phyloP scores from a whole-genome alignment of 2,888 invertebrate genomes.

The Diachrysia chrysitis region DNA sequence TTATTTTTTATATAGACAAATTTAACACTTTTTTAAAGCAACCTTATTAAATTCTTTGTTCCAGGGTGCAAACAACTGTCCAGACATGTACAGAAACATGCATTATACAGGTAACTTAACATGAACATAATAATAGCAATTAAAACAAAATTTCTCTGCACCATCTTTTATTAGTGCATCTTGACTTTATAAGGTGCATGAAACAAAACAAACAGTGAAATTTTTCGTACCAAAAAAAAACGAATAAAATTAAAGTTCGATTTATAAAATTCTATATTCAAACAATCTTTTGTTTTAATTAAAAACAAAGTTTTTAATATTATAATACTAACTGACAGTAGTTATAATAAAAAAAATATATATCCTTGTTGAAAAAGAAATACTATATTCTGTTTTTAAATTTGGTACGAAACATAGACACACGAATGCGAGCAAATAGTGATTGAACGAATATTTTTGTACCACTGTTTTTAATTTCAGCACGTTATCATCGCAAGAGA shows the following conservation, averaged over 20 bases:
- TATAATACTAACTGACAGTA: background rate
- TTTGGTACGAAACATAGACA: slow-evolving; percentile 34
- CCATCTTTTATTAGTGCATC: slow-evolving; percentile 37
- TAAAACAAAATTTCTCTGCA: slow-evolving; percentile 7
- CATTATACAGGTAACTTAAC: slow-evolving; percentile 93
- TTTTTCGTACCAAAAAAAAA: slow-evolving; percentile 39
- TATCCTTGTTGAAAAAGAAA: background rate
- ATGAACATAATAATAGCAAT: too few species aligned
- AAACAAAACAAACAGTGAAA: slow-evolving; percentile 5
- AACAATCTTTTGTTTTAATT: background rate
- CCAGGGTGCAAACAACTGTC: slow-evolving; percentile 91
- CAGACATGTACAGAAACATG: slow-evolving; percentile 96
- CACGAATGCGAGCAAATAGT: slow-evolving; percentile 13
- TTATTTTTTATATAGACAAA: too few species aligned
- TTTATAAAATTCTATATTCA: background rate
- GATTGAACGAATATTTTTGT: slow-evolving; percentile 15
- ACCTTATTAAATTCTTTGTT: slow-evolving; percentile 56
- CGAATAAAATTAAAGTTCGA: background rate
- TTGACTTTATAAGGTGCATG: slow-evolving; percentile 50
- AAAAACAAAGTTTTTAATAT: background rate
- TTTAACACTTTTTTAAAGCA: too few species aligned
- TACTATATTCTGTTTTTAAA: too few species aligned
- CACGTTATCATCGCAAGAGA: slow-evolving; percentile 81
- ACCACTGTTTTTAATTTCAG: slow-evolving; percentile 71
- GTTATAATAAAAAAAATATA: background rate